Evolutionary conservation across 2,888 invertebrate species (phyloP).

Genomic region (Cheiracanthium punctorium): DNA sequence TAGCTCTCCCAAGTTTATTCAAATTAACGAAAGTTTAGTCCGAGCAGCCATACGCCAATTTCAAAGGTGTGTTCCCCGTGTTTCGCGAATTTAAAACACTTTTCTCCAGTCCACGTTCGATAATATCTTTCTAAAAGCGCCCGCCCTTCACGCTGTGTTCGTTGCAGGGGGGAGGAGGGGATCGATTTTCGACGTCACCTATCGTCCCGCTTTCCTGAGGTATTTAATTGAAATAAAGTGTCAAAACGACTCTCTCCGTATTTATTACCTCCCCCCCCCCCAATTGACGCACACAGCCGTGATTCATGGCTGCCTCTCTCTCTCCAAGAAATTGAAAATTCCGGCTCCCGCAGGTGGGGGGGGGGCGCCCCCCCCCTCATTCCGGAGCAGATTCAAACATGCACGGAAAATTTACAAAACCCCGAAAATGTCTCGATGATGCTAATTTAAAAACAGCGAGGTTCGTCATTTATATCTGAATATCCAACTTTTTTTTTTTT

Average conservation of each 20-base stretch:
- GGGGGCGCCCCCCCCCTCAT: background rate
- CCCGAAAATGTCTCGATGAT: background rate
- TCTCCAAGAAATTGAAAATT: background rate
- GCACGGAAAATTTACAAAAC: background rate
- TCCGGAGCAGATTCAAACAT: background rate
- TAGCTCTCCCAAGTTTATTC: too few relatives aligned
- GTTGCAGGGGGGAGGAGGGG: too few relatives aligned
- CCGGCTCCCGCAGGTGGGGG: background rate
- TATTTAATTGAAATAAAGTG: constrained; percentile 17
- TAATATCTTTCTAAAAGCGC: too few relatives aligned
- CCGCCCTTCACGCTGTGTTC: too few relatives aligned
- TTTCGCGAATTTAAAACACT: too few relatives aligned
- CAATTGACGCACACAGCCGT: background rate
- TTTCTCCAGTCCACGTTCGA: too few relatives aligned
- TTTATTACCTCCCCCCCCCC: background rate
- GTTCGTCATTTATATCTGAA: background rate
- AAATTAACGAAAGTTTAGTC: too few relatives aligned
- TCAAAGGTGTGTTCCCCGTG: too few relatives aligned
- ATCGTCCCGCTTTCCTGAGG: background rate
- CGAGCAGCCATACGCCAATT: too few relatives aligned
- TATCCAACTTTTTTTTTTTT: background rate
- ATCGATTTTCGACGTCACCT: background rate
- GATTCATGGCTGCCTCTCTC: background rate
- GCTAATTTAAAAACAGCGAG: background rate
- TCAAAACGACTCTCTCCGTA: background rate